A percentile compares a stretch with the other conserved stretches of the same genome.
Evolutionary conservation across 2,888 invertebrate species (phyloP).

Genomic region (Lasioglossum malachurum): DNA sequence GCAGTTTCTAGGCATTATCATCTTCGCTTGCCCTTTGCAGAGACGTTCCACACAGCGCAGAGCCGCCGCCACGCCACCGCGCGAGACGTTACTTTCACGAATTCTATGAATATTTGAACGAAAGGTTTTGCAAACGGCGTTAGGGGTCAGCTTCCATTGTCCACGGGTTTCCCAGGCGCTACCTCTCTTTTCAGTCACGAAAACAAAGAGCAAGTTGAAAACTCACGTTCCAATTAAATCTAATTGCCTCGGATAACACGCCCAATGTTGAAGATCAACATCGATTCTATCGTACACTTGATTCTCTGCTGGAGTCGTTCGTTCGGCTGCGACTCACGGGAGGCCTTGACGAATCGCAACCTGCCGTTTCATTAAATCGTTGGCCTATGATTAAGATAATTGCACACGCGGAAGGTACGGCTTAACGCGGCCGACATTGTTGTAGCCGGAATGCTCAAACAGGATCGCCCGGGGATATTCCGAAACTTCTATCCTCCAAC

Average conservation of each 20-base stretch:
- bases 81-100: slow-evolving; percentile 74
- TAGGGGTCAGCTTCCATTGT: slow-evolving; percentile 55
- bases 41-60: slow-evolving; percentile 60
- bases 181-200: slow-evolving; percentile 37
- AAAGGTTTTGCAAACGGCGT: slow-evolving; percentile 62
- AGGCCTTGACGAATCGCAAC: background rate
- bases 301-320: background rate
- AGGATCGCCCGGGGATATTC: background rate
- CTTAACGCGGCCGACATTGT: background rate
- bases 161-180: slow-evolving; percentile 46
- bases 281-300: background rate
- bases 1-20: slow-evolving; percentile 76
- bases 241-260: slow-evolving; percentile 33
- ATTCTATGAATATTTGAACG: slow-evolving; percentile 76
- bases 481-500: background rate
- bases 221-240: slow-evolving; percentile 29
- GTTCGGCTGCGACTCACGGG: background rate
- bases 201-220: slow-evolving; percentile 16
- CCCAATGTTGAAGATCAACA: background rate
- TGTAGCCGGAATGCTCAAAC: background rate
- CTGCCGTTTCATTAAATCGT: background rate
- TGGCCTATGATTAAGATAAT: slow-evolving; percentile 8
- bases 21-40: slow-evolving; percentile 78
- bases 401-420: background rate
- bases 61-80: slow-evolving; percentile 49